These are phyloP conservation scores for Allophyes oxyacanthae DNA, from an alignment of 2,888 invertebrate species.

Conservation along the genomic window DNA sequence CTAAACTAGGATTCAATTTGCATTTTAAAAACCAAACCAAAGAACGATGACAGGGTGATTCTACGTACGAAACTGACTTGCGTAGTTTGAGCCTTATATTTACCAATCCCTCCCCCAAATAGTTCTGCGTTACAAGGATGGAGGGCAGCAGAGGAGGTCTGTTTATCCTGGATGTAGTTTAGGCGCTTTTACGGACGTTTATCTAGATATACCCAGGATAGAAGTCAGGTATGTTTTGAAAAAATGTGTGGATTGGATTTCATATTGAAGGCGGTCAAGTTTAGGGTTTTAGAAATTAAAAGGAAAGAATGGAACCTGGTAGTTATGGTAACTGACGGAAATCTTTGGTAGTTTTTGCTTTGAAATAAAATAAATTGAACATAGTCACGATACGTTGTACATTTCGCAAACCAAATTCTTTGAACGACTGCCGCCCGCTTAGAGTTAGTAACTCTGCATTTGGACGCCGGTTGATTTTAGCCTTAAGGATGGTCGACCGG, in stretches of 20 bases:
- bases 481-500: too few relatives aligned
- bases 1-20: constrained; percentile 64
- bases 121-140: constrained; percentile 2
- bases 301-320: too few relatives aligned
- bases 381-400: too few relatives aligned
- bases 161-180: constrained; percentile 40
- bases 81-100: constrained; percentile 20
- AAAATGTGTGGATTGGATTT: constrained; percentile 38
- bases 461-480: too few relatives aligned
- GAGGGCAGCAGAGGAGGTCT: constrained; percentile 27
- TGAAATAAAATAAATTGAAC: too few relatives aligned
- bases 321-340: neutral
- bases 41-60: constrained; percentile 46
- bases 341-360: too few relatives aligned
- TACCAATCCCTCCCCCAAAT: constrained; percentile 17
- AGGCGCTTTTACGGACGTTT: constrained; percentile 56
- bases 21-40: constrained; percentile 64
- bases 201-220: constrained; percentile 58
- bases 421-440: too few relatives aligned
- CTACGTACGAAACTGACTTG: constrained; percentile 37
- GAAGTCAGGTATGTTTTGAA: constrained; percentile 34
- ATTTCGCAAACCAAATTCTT: too few relatives aligned
- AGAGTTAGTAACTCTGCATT: too few relatives aligned
- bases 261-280: constrained; percentile 32
- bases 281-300: constrained; percentile 5